Evolutionary conservation across 2,113 vertebrate genomes (phyloP).

Genomic region (Pomatorhinus ruficollis): DNA sequence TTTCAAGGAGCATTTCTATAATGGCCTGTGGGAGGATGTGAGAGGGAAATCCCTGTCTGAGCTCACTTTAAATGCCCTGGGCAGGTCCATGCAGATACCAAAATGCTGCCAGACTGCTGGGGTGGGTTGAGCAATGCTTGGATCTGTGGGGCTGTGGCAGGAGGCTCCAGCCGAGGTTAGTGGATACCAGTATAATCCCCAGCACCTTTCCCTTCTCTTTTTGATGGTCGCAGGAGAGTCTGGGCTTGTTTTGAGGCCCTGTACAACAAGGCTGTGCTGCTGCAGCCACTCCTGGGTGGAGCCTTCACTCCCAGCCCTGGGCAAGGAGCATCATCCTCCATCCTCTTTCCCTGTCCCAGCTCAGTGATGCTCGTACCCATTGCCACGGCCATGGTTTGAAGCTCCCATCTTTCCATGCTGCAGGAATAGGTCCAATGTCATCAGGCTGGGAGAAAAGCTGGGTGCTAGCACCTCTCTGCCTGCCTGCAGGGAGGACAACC

Average conservation of each 20-base stretch:
- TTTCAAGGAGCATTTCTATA: neutral
- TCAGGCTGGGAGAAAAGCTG: neutral
- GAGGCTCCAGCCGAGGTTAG: neutral
- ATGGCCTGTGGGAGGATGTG: rapidly evolving
- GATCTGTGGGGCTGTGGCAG: rapidly evolving
- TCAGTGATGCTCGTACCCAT: rapidly evolving
- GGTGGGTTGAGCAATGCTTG: rapidly evolving
- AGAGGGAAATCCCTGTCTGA: neutral
- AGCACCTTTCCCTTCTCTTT: neutral
- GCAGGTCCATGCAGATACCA: neutral
- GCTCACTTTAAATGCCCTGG: neutral
- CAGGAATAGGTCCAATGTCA: neutral
- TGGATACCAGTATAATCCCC: neutral
- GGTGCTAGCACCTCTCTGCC: neutral
- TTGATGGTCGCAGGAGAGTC: too few species aligned
- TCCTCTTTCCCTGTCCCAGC: neutral
- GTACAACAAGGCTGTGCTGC: neutral
- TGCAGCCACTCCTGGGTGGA: neutral
- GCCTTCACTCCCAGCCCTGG: neutral
- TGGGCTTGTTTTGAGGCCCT: neutral
- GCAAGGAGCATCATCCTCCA: neutral
- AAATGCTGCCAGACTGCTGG: neutral
- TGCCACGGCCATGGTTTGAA: rapidly evolving
- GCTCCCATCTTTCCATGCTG: neutral
- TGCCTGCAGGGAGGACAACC: neutral